phyloP scores from a whole-genome alignment of 2,113 vertebrate genomes.

The Choloepus hoffmanni region DNA sequence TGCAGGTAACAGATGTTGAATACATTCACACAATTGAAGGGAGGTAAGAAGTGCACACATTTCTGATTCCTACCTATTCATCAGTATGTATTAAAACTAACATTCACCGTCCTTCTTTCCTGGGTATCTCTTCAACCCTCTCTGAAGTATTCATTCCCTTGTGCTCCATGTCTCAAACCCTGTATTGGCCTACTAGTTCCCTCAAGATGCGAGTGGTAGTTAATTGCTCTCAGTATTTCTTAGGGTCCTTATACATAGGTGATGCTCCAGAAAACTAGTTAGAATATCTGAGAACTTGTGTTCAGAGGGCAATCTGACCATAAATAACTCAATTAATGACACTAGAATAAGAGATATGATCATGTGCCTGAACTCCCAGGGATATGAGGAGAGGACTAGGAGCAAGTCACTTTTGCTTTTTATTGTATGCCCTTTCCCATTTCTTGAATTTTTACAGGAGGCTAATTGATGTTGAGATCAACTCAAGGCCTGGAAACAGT shows the following conservation, averaged over 20 bases:
- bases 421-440: background rate
- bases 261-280: slow-evolving; percentile 11
- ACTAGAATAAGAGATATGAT: background rate
- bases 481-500: background rate
- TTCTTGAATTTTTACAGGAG: background rate
- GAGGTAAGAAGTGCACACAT: background rate
- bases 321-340: background rate
- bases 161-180: background rate
- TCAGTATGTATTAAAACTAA: background rate
- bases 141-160: background rate
- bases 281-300: background rate
- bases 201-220: background rate
- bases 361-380: background rate
- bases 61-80: background rate
- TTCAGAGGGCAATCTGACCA: background rate
- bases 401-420: background rate
- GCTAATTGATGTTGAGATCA: background rate
- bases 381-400: background rate
- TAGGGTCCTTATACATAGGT: background rate
- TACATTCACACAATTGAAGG: background rate
- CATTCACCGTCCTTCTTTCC: background rate
- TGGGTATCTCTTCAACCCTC: background rate
- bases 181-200: background rate
- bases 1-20: slow-evolving; percentile 35
- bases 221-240: background rate